These are phyloP conservation scores for Psittacus erithacus DNA, from an alignment of 2,113 vertebrate species.

Conservation along the genomic window DNA sequence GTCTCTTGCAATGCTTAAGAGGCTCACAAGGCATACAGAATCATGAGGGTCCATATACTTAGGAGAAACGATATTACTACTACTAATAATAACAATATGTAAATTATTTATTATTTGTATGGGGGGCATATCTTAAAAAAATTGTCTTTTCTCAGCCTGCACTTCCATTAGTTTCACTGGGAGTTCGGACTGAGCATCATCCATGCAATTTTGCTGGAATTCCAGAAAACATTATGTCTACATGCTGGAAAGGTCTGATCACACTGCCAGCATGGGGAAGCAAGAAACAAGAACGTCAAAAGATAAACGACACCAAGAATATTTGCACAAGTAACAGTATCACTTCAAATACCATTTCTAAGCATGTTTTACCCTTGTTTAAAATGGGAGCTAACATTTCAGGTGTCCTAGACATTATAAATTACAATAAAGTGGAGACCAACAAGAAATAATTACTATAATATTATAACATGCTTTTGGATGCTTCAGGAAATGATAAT, in stretches of 20 bases:
- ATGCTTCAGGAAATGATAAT: not conserved
- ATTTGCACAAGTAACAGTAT: not conserved
- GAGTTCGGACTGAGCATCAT: not conserved
- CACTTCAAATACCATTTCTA: not conserved
- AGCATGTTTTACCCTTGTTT: not conserved
- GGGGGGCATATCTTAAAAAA: not conserved
- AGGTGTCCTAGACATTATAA: not conserved
- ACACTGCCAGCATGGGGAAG: not conserved
- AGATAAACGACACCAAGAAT: not conserved
- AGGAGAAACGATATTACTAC: not conserved
- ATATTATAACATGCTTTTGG: not conserved
- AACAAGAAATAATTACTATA: not conserved
- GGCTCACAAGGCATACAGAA: not conserved
- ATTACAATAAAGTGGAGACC: not conserved
- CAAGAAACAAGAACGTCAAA: not conserved
- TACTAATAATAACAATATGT: not conserved
- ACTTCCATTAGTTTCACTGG: not conserved
- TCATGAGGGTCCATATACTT: not conserved
- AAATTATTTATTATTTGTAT: not conserved
- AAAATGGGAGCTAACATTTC: not conserved
- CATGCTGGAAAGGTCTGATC: not conserved
- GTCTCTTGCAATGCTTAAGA: not conserved
- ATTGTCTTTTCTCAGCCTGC: not conserved
- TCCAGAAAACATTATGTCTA: not conserved
- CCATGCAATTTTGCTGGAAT: not conserved